These are phyloP conservation scores for Ochlodes sylvanus DNA, from an alignment of 2,888 invertebrate genomes.

Conservation along the genomic window DNA sequence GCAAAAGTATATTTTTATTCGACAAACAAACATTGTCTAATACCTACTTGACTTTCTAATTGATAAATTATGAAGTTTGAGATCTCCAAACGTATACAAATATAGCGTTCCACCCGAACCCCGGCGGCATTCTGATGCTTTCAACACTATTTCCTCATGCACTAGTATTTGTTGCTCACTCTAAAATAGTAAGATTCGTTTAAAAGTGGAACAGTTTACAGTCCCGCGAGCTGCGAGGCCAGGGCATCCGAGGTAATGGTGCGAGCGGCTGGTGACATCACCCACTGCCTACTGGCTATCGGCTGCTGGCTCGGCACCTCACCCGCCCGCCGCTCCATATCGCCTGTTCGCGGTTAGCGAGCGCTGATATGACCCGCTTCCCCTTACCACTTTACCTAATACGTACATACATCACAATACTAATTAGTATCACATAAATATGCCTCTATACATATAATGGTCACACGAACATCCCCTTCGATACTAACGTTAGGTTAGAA, in stretches of 20 bases:
- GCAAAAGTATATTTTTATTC: background rate
- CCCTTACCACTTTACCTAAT: background rate
- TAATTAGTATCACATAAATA: too few relatives aligned
- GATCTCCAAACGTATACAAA: too few relatives aligned
- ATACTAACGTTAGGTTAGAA: too few relatives aligned
- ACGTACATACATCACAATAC: too few relatives aligned
- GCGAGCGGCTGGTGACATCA: slow-evolving; percentile 3
- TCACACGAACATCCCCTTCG: too few relatives aligned
- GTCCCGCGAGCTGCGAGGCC: background rate
- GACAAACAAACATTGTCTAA: too few relatives aligned
- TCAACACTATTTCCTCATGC: background rate
- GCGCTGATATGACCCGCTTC: slow-evolving; percentile 15
- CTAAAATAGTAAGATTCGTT: background rate
- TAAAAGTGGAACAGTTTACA: background rate
- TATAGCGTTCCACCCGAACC: too few relatives aligned
- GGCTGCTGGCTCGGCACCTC: background rate
- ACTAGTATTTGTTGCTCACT: background rate
- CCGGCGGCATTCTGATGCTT: too few relatives aligned
- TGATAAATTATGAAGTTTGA: too few relatives aligned
- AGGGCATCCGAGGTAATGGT: background rate
- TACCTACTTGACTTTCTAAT: too few relatives aligned
- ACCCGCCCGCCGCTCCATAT: background rate
- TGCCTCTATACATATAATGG: too few relatives aligned
- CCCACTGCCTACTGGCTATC: background rate
- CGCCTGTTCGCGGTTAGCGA: slow-evolving; percentile 3